Evolutionary conservation across 1,140 invertebrate genomes (phyloP), one percentile per base, ranked within the genome.

Genomic region (Brevipalpus yothersi): DNA sequence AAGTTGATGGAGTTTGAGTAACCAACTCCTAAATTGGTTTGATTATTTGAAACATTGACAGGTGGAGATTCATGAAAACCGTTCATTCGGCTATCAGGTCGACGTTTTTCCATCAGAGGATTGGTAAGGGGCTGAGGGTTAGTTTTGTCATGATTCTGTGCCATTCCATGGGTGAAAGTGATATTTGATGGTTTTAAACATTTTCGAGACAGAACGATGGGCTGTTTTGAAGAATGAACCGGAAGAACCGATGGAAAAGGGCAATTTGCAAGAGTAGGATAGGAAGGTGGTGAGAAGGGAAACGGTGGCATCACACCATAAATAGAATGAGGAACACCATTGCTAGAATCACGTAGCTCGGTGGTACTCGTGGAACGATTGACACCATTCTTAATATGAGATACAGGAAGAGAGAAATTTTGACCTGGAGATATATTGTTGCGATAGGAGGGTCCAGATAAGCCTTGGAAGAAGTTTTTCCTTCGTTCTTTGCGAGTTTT

Each of bases 401-500:
- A 11, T n/a, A 41, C n/a, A 15, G 53, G 21, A n/a, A 55, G 12
- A 64, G 8, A 13, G 59, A 19, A 54, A 62, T 82, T 85, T 64
- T 84, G 82, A 45, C 84, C 77, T 1, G 83, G 86, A 1, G 82
- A 82, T 47, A 80, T 81, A 10, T 41, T 55, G n/a, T 15, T 12
- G 12, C 43, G 43, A 45, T n/a, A 51, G n/a, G 49, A 51, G 49
- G 21, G 49, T 31, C 19, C 45, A n/a, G 19, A 47, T 19, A 19
- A n/a, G 45, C 13, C 45, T 19, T 47, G 13, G 45, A 47, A 47
- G 45, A 47, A 47, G 45, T 19, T 47, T 19, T 21, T 15, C 10
- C 68, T 73, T 72, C 43, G 42, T 75, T 66, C 82, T 84, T 15
- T 82, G 81, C 65, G 82, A 83, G 69, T 86, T 75, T 71, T 86